phyloP scores from a whole-genome alignment of 1,140 invertebrate species.

The Drosophila triauraria region DNA sequence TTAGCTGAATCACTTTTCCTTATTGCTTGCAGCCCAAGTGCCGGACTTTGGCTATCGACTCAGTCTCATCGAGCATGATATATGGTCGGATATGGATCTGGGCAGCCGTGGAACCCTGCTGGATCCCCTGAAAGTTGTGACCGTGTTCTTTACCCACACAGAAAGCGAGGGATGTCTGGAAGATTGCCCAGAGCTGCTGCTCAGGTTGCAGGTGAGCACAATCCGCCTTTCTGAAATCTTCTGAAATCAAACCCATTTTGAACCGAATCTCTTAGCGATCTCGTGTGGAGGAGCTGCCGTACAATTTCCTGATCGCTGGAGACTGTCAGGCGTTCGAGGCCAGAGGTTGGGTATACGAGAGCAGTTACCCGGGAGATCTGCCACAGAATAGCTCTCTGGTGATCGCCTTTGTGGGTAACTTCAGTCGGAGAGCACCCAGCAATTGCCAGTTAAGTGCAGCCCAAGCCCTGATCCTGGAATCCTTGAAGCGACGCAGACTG shows the following conservation, averaged over 20 bases:
- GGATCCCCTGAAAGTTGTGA: conserved; percentile 40
- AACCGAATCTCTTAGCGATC: conserved; percentile 7
- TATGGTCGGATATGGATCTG: conserved; percentile 59
- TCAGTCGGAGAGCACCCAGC: conserved; percentile 41
- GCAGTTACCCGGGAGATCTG: conserved; percentile 29
- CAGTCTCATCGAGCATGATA: conserved; percentile 66
- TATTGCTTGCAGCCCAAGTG: conserved; percentile 37
- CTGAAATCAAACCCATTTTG: not conserved
- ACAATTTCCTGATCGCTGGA: conserved; percentile 75
- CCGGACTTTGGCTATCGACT: conserved; percentile 56
- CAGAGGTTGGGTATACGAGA: conserved; percentile 71
- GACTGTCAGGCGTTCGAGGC: conserved; percentile 75
- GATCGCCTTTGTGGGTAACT: conserved; percentile 71
- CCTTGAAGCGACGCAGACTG: conserved; percentile 52
- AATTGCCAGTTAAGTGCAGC: conserved; percentile 53
- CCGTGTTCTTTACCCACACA: conserved; percentile 73
- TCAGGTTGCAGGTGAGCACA: conserved; percentile 61
- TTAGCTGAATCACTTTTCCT: conserved; percentile 27
- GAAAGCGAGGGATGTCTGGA: conserved; percentile 52
- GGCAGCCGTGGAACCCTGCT: conserved; percentile 26
- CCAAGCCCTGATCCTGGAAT: conserved; percentile 68
- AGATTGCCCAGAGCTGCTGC: conserved; percentile 55
- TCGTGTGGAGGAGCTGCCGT: conserved; percentile 65
- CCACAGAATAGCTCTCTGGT: conserved; percentile 59
- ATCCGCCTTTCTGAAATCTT: rapidly evolving